Conservation (phyloP, 2,113 vertebrate genomes). For the Paradoxurus hermaphroditus region DNA sequence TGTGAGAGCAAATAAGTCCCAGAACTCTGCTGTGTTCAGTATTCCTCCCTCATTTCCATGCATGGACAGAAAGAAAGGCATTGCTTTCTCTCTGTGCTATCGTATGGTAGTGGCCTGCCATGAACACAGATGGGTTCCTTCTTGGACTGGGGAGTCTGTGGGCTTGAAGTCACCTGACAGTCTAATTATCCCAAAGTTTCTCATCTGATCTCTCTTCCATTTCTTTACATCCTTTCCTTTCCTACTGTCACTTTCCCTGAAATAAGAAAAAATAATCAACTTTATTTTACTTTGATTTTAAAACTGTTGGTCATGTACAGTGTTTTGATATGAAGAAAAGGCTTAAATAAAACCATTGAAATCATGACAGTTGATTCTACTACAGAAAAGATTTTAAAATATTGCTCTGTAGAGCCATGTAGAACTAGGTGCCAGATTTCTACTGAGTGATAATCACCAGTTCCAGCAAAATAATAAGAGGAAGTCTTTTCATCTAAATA, state of each 20-base stretch:
- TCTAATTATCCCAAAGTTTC: not conserved
- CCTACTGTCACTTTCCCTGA: not conserved
- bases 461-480: slow-evolving; percentile 1
- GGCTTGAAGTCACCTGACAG: not conserved
- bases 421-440: not conserved
- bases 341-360: not conserved
- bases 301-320: not conserved
- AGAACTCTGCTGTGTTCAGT: not conserved
- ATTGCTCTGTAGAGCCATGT: not conserved
- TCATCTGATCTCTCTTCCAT: not conserved
- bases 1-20: not conserved
- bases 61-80: not conserved
- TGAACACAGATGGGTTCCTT: not conserved
- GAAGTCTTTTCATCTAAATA: slow-evolving; percentile 34
- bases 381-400: not conserved
- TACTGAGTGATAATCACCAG: not conserved
- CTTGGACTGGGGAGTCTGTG: not conserved
- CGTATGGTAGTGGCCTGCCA: not conserved
- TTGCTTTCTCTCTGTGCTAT: not conserved
- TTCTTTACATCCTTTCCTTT: not conserved
- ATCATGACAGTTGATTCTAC: not conserved
- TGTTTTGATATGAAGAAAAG: slow-evolving; percentile 5
- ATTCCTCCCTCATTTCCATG: not conserved
- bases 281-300: not conserved
- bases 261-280: not conserved